phyloP scores from a whole-genome alignment of 2,888 invertebrate species.

The Lagria hirta region DNA sequence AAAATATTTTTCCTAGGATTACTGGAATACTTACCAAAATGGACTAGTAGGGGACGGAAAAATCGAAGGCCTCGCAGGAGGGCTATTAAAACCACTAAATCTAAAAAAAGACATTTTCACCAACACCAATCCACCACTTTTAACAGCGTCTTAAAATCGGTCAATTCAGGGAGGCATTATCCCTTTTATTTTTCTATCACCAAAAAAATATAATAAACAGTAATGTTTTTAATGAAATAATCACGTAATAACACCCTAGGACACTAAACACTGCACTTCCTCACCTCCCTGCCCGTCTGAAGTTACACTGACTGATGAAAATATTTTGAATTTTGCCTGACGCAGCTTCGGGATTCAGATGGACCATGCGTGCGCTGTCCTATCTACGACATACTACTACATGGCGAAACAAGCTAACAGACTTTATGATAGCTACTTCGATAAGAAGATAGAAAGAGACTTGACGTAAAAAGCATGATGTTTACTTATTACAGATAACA shows the following conservation, averaged over 20 bases:
- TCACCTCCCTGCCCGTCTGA: conserved; percentile 11
- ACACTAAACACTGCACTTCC: conserved; percentile 12
- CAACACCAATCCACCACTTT: conserved; percentile 10
- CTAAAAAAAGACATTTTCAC: conserved; percentile 43
- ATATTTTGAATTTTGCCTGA: conserved; percentile 18
- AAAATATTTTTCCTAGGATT: too few relatives aligned
- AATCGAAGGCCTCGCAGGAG: conserved; percentile 43
- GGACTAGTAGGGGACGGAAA: conserved; percentile 46
- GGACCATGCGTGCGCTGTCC: conserved; percentile 22
- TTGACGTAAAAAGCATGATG: too few relatives aligned
- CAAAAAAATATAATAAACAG: too few relatives aligned
- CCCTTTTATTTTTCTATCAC: too few relatives aligned
- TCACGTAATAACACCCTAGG: conserved; percentile 15
- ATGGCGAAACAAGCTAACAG: too few relatives aligned
- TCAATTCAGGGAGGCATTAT: conserved; percentile 18
- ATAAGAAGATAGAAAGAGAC: too few relatives aligned
- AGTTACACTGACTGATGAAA: conserved; percentile 14
- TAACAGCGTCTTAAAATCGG: conserved; percentile 8
- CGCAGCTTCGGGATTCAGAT: conserved; percentile 18
- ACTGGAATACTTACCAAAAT: conserved; percentile 47
- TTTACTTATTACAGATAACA: too few relatives aligned
- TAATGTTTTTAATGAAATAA: too few relatives aligned
- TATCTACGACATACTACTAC: conserved; percentile 9
- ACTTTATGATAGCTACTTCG: too few relatives aligned
- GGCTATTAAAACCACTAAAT: conserved; percentile 40